These are phyloP conservation scores for Sphenopsis melanotis DNA, from an alignment of 2,797 vertebrate genomes.

Conservation along the genomic window DNA sequence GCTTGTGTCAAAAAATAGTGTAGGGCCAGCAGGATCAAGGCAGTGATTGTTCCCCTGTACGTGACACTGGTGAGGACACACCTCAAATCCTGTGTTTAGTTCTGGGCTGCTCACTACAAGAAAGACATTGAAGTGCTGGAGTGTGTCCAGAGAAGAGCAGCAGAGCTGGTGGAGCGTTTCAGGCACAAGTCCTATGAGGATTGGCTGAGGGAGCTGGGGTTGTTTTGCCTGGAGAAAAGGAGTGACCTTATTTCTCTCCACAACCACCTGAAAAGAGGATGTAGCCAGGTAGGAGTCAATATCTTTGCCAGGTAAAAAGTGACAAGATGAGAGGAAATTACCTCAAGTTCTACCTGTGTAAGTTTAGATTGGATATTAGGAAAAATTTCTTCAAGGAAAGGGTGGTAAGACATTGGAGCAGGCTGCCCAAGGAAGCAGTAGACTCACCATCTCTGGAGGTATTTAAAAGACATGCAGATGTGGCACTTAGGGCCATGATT, in stretches of 20 bases:
- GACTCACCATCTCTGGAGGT: background rate
- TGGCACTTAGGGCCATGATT: background rate
- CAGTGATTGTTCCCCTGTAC: rapidly evolving
- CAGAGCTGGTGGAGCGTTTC: background rate
- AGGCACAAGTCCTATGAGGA: background rate
- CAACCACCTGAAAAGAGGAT: background rate
- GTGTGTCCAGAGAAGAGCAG: background rate
- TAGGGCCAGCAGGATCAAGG: background rate
- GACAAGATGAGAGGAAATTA: background rate
- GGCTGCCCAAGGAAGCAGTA: background rate
- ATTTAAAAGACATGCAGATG: background rate
- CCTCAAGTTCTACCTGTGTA: background rate
- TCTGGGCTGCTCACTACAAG: background rate
- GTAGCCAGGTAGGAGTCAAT: background rate
- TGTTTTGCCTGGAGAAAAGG: background rate
- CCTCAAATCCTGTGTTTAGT: background rate
- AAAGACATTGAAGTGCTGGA: background rate
- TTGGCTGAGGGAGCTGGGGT: background rate
- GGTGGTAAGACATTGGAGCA: background rate
- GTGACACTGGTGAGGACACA: background rate
- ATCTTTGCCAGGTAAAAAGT: background rate
- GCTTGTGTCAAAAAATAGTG: background rate
- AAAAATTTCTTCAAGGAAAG: background rate
- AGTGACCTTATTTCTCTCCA: background rate
- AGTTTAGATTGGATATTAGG: background rate